Evolutionary conservation across 2,888 invertebrate genomes (phyloP).

Genomic region (Acrobasis suavella): DNA sequence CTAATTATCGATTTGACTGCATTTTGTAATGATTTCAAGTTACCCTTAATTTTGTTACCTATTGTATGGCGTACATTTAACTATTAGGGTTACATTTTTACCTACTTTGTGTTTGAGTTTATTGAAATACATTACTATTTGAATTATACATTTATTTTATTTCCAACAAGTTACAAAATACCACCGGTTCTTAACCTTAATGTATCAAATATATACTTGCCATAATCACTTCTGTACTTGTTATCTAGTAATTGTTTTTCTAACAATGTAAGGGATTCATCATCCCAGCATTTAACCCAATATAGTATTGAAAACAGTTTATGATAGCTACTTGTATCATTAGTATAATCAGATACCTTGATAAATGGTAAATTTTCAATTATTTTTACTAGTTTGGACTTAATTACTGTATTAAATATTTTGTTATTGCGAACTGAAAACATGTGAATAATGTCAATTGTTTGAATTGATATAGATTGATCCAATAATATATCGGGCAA

Average conservation of each 20-base stretch:
- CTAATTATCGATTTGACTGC: constrained; percentile 28
- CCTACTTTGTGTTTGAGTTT: constrained; percentile 51
- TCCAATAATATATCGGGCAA: constrained; percentile 82
- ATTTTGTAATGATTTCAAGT: constrained; percentile 46
- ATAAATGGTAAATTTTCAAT: constrained; percentile 71
- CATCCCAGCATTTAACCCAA: constrained; percentile 75
- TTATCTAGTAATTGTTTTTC: constrained; percentile 63
- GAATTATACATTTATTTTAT: constrained; percentile 33
- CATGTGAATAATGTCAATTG: constrained; percentile 80
- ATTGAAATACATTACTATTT: constrained; percentile 49
- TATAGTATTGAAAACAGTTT: constrained; percentile 80
- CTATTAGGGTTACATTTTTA: constrained; percentile 36
- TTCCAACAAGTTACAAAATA: constrained; percentile 32
- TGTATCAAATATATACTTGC: constrained; percentile 67
- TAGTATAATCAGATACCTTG: constrained; percentile 56
- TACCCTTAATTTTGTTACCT: constrained; percentile 53
- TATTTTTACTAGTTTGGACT: constrained; percentile 65
- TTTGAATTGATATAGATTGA: constrained; percentile 70
- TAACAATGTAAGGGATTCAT: constrained; percentile 63
- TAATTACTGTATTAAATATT: constrained; percentile 74
- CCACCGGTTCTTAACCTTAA: constrained; percentile 59
- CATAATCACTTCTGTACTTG: constrained; percentile 59
- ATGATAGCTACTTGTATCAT: constrained; percentile 67
- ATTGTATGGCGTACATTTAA: constrained; percentile 38
- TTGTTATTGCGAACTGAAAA: constrained; percentile 81